Evolutionary conservation across 2,113 vertebrate genomes (phyloP).

Genomic region (Scatophagus argus): DNA sequence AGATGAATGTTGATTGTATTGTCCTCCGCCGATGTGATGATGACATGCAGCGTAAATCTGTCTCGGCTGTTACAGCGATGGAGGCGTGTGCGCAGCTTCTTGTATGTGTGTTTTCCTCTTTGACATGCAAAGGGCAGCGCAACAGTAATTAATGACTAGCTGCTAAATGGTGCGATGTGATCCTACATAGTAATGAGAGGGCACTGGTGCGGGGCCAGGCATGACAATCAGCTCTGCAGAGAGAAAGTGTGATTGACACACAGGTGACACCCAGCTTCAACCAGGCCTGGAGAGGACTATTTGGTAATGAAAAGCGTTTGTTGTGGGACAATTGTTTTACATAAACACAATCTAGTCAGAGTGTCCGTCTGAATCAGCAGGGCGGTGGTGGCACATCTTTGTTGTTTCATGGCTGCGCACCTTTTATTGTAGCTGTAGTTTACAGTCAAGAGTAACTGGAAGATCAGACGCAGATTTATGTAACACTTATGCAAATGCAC

Average conservation of each 20-base stretch:
- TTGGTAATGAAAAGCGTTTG: constrained; percentile 22
- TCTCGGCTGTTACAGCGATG: constrained; percentile 5
- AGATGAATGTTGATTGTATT: constrained; percentile 70
- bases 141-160: constrained; percentile 83
- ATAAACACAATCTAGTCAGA: constrained; percentile 20
- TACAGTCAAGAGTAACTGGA: constrained; percentile 18
- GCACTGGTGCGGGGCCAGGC: constrained; percentile 66
- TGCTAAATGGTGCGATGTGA: constrained; percentile 81
- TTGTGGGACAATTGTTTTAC: background rate
- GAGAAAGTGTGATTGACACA: constrained; percentile 16
- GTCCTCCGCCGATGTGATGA: constrained; percentile 63
- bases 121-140: constrained; percentile 71
- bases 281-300: constrained; percentile 10
- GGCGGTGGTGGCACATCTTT: background rate
- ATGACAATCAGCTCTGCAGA: constrained; percentile 67
- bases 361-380: constrained; percentile 7
- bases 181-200: constrained; percentile 82
- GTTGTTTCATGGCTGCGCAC: constrained; percentile 17
- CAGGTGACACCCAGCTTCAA: constrained; percentile 33
- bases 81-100: constrained; percentile 9
- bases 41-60: constrained; percentile 69
- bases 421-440: constrained; percentile 26
- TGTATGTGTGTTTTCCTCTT: constrained; percentile 56
- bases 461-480: constrained; percentile 20
- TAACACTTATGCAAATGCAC: constrained; percentile 17